Base-by-base conservation (phyloP, 2,888 invertebrate genomes). In the Hedya salicella region DNA sequence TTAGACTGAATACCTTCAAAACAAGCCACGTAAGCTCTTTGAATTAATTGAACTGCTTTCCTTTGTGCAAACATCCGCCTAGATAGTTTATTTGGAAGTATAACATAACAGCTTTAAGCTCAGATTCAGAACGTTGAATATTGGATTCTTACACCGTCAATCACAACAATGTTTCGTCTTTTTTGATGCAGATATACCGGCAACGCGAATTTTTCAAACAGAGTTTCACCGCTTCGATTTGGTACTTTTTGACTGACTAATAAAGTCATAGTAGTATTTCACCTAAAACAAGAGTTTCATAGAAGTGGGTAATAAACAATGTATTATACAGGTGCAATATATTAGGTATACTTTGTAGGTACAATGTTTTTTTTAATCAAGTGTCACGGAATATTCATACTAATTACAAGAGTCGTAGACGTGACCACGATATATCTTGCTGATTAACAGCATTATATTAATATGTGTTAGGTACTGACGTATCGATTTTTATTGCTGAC, bases 401-500 rank as follows among this genome's bases (percentile, higher is more conserved):
- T 57, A 57, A 46, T 57, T 57, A 54, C 8, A 57, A 32, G 17
- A 42, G 21, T 19, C 42, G 21, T 17, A 21, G 36, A 46, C 44
- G 16, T 57, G 42, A 56, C 19, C 21, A 36, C 42, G 16, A 30
- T 57, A 50, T 39, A 17, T 59, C 59, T 59, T 42, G 5, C n/a
- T 57, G 57, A 64, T 65, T 52, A 25, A 65, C 17, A 14, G 21
- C 36, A 25, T 19, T 39, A 46, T 46, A 59, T 59, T 59, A 42
- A 59, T 57, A 50, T 25, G 40, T 50, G 21, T 42, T 9, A 44
- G 52, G 30, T 32, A 56, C 36, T 5, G 36, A 53, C 50, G 17
- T 17, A 53, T 53, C 59, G 25, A 53, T 65, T 65, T 53, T 53
- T 65, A 60, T 39, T 46, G 40, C 19, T 63, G 52, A 39, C 57